phyloP scores from a whole-genome alignment of 2,797 vertebrate species.

The Pangasius sanitwongsei region DNA sequence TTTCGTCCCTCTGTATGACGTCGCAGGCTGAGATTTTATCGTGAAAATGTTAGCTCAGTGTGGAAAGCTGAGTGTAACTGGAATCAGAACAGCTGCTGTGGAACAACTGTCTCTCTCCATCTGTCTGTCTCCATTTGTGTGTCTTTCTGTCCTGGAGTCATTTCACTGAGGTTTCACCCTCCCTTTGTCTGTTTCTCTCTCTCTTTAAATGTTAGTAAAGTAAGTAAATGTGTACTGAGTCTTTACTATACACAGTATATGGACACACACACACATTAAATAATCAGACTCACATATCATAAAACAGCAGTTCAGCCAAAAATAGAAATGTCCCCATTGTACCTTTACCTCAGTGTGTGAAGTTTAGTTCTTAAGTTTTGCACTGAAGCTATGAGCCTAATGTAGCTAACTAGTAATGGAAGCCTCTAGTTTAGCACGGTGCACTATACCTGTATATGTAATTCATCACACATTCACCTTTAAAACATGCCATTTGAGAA shows the following conservation, averaged over 20 bases:
- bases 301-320: constrained; percentile 5
- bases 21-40: constrained; percentile 1
- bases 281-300: neutral
- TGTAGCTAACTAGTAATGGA: neutral
- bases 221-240: neutral
- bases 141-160: constrained; percentile 7
- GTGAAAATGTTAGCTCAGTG: neutral
- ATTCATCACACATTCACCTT: neutral
- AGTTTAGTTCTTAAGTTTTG: neutral
- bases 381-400: neutral
- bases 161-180: constrained; percentile 7
- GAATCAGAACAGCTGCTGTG: constrained; percentile 21
- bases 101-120: constrained; percentile 27
- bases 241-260: neutral
- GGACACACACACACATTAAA: neutral
- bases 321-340: neutral
- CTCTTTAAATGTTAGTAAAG: neutral
- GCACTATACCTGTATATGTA: neutral
- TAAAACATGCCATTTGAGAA: too few species aligned
- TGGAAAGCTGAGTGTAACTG: constrained; percentile 3
- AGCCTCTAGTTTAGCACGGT: neutral
- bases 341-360: neutral
- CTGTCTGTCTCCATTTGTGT: constrained; percentile 14
- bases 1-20: neutral
- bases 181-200: neutral